phyloP scores from a whole-genome alignment of 1,140 invertebrate genomes.

The Drosophila malerkotliana region DNA sequence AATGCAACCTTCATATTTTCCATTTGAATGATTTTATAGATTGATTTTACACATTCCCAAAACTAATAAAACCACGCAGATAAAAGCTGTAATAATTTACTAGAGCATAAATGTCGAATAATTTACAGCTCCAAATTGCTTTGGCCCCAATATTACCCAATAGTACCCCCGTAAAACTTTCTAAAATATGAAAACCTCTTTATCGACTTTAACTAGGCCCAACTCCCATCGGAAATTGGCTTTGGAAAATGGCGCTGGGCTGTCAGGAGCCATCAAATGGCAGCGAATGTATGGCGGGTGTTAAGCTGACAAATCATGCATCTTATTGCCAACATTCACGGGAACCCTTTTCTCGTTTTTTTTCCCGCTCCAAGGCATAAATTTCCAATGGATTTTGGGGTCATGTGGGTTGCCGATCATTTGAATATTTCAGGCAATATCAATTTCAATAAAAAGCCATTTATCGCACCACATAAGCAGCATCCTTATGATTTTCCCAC shows the following conservation, averaged over 20 bases:
- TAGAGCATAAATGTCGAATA: slow-evolving; percentile 7
- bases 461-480: slow-evolving; percentile 82
- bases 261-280: slow-evolving; percentile 44
- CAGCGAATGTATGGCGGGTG: slow-evolving; percentile 58
- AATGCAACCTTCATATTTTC: neutral
- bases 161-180: slow-evolving; percentile 11
- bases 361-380: slow-evolving; percentile 21
- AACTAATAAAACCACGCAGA: neutral
- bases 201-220: slow-evolving; percentile 9
- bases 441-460: slow-evolving; percentile 84
- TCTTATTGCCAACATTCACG: slow-evolving; percentile 65
- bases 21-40: neutral
- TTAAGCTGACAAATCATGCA: slow-evolving; percentile 83
- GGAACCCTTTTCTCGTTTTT: slow-evolving; percentile 47
- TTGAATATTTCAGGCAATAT: slow-evolving; percentile 81
- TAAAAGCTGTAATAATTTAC: slow-evolving; percentile 1
- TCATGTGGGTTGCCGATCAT: slow-evolving; percentile 41
- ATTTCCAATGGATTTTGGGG: slow-evolving; percentile 24
- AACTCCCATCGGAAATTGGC: slow-evolving; percentile 7
- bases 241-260: slow-evolving; percentile 40
- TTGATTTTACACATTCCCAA: neutral
- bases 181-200: slow-evolving; percentile 16
- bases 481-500: slow-evolving; percentile 38
- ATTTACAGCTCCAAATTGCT: slow-evolving; percentile 2
- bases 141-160: neutral